Evolutionary conservation across 1,140 invertebrate species (phyloP).

Genomic region (Neodiprion lecontei): DNA sequence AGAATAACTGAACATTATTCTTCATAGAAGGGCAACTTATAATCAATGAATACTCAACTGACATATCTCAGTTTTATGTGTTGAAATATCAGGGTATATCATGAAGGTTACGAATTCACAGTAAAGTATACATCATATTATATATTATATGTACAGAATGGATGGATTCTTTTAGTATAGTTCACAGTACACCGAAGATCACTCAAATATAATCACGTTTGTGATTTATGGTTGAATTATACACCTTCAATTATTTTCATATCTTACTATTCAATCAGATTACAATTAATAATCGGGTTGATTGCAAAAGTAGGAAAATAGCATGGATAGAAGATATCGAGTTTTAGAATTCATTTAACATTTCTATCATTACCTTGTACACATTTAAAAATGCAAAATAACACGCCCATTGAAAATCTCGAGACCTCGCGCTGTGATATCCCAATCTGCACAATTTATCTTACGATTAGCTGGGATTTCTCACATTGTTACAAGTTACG

Average conservation of each 20-base stretch:
- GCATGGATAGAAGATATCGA: neutral
- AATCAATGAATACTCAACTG: no score
- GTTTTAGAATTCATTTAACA: no score
- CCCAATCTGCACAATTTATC: no score
- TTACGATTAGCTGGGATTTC: no score
- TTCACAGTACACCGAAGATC: neutral
- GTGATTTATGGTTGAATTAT: neutral
- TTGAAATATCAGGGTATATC: neutral
- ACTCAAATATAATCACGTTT: neutral
- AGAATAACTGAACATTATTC: no score
- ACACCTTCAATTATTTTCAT: neutral
- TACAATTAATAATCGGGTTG: neutral
- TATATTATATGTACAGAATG: neutral
- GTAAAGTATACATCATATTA: neutral
- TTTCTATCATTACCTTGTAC: no score
- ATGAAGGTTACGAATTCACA: neutral
- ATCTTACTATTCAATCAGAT: neutral
- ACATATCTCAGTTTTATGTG: no score
- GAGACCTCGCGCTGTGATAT: no score
- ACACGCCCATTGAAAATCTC: no score
- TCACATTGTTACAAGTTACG: no score
- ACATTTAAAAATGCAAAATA: no score
- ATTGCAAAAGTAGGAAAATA: constrained; percentile 3
- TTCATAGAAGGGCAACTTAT: no score
- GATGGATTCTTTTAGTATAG: neutral